Evolutionary conservation across 2,797 vertebrate genomes (phyloP).

Genomic region (Oreochromis grahami): DNA sequence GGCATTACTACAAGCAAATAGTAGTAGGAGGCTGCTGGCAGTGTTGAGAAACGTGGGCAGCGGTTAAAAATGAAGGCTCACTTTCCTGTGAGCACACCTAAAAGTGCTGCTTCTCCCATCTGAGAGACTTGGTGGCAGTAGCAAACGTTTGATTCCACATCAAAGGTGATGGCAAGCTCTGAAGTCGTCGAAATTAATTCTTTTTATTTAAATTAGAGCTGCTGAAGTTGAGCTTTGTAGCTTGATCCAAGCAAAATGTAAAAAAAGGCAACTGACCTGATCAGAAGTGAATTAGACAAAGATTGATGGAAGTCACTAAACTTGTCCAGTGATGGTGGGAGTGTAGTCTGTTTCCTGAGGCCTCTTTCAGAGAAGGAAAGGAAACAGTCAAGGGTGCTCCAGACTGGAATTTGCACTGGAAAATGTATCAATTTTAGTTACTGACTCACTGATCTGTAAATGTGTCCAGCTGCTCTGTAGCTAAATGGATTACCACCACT

Average conservation of each 20-base stretch:
- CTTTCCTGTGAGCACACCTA: neutral
- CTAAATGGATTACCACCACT: slow-evolving; percentile 27
- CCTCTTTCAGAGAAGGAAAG: neutral
- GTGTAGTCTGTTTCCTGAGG: neutral
- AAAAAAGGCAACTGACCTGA: neutral
- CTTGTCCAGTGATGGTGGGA: neutral
- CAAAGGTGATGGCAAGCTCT: neutral
- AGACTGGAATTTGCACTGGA: neutral
- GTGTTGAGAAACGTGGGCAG: neutral
- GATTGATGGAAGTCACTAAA: neutral
- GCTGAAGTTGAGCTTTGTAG: neutral
- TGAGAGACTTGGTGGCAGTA: neutral
- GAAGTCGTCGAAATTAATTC: neutral
- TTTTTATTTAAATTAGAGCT: neutral
- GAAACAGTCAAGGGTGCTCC: neutral
- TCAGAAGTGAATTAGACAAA: neutral
- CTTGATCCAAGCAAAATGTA: neutral
- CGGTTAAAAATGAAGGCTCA: neutral
- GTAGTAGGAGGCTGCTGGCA: neutral
- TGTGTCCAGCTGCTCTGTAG: neutral
- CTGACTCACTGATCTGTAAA: neutral
- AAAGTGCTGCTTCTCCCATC: neutral
- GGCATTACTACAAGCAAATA: neutral
- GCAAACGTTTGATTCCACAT: neutral
- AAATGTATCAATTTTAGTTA: neutral